Evolutionary conservation across 2,797 vertebrate genomes (phyloP), one percentile per base, ranked within the genome.

Genomic region (Catostomus latipinnis): DNA sequence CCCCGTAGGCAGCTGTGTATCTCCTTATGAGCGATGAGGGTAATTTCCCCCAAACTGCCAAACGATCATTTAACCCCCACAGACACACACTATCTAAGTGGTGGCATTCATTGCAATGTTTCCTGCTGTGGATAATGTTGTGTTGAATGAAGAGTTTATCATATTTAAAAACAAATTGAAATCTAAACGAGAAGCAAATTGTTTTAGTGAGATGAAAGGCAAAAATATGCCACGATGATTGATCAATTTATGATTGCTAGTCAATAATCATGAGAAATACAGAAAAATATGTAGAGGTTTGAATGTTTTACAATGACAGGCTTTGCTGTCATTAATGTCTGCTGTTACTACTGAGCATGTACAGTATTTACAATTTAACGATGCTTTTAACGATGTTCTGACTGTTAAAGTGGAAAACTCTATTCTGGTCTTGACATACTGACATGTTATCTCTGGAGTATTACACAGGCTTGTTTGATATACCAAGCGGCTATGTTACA

Each of bases 1-100:
- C 88, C 90, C 92, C 90, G 89, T 89, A 91, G 92, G 94, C 93
- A 94, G 92, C 89, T 93, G 92, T 92, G 93, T 91, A 93, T 93
- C 92, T 92, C 91, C 87, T 89, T 92, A 92, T 93, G 93, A 95
- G 91, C 94, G 92, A 95, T 95, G 94, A 94, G 92, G 92, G 93
- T 94, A 94, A 94, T 94, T 94, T 95, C 91, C 92, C 88, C 92
- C 91, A 92, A 95, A 94, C 92, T 93, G 92, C 91, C 91, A 90
- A 94, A 94, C 92, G 92, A 94, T 94, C 91, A 93, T 90, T 93
- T 91, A 90, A 89, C 83, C 90, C 62, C 74, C 52, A 11, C 50
- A 63, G 10, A 7, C 61, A 45, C 34, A 8, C 49, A 68, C 9
- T 81, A n/a, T 45, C 62, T 18, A 70, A 67, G 57, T 61, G 66